Base-by-base conservation (phyloP, 2,113 vertebrate genomes). In the Pongo pygmaeus region DNA sequence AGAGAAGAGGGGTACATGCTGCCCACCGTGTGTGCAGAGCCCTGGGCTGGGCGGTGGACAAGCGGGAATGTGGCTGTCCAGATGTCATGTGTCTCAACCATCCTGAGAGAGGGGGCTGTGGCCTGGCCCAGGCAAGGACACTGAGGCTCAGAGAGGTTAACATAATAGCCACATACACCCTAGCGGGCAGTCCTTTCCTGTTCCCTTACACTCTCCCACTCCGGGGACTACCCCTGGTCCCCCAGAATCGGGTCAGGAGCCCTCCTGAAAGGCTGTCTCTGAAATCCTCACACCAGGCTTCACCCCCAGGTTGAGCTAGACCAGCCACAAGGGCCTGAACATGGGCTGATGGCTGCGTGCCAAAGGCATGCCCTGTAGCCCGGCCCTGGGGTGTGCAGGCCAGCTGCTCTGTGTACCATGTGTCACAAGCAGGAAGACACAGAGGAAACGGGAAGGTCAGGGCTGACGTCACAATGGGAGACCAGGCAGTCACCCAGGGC, bases 321-420 rank as follows among this genome's bases (percentile, higher is more conserved):
- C 48, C 48, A 75, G 52, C 16, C 27, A 0, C 17, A 0, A 23
- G 1, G 38, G 22, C 32, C 90, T 55, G 38, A 40, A 23, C 32
- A 16, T 20, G 11, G 27, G 50, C 30, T 1, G 50, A 43, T 16
- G 18, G 6, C 35, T 55, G 25, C 0, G 0, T 11, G 14, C 46
- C 40, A n/a, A 35, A 6, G 5, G 14, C 38, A 78, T 20, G 40
- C 1, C 4, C 27, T 35, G 16, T 78, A 43, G 13, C 40, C 6
- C 0, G 0, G 25, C 6, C 25, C 25, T 5, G 7, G 6, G 1
- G 74, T 46, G 25, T 67, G 61, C 17, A 43, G 30, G 61, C 61
- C 9, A 23, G 6, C 4, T 1, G 6, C 10, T 67, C 22, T n/a
- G 40, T 64, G 61, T 6, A 2, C 61, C 27, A 64, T 2, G 0